Evolutionary conservation across 53 echinoderm and acorn worm species (phyloP).

Genomic region (Paracentrotus lividus): DNA sequence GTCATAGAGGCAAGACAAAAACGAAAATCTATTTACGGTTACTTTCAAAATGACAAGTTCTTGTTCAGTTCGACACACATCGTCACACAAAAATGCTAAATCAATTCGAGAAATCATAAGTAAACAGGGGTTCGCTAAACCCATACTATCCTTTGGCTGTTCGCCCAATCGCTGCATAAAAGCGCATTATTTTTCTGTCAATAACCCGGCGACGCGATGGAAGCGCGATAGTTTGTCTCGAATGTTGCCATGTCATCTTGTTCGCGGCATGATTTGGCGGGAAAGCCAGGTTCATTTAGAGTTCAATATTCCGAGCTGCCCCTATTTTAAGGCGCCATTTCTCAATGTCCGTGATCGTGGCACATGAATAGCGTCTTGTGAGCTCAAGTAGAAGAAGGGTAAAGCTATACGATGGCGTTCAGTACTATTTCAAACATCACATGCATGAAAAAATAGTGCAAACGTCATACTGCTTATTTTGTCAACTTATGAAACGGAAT

Average conservation of each 20-base stretch:
- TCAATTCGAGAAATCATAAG: neutral
- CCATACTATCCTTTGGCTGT: neutral
- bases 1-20: neutral
- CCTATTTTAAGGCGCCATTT: slow-evolving; percentile 39
- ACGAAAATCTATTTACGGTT: slow-evolving; percentile 1
- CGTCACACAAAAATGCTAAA: neutral
- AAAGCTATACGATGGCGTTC: too few species aligned
- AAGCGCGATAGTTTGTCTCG: slow-evolving; percentile 24
- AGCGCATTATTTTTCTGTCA: slow-evolving; percentile 4
- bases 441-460: neutral
- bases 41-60: neutral
- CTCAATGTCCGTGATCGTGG: neutral
- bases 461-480: too few species aligned
- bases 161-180: neutral
- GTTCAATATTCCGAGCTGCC: slow-evolving; percentile 50
- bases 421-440: too few species aligned
- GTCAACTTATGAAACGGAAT: too few species aligned
- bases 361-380: neutral
- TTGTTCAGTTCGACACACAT: too few species aligned
- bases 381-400: neutral
- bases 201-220: neutral
- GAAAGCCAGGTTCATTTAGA: slow-evolving; percentile 16
- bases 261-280: slow-evolving; percentile 32
- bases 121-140: slow-evolving; percentile 32
- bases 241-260: slow-evolving; percentile 41